A percentile compares a stretch with the other conserved stretches of the same genome.
phyloP scores from a whole-genome alignment of 1,140 invertebrate genomes.

The Pseudomyrmex sp. region DNA sequence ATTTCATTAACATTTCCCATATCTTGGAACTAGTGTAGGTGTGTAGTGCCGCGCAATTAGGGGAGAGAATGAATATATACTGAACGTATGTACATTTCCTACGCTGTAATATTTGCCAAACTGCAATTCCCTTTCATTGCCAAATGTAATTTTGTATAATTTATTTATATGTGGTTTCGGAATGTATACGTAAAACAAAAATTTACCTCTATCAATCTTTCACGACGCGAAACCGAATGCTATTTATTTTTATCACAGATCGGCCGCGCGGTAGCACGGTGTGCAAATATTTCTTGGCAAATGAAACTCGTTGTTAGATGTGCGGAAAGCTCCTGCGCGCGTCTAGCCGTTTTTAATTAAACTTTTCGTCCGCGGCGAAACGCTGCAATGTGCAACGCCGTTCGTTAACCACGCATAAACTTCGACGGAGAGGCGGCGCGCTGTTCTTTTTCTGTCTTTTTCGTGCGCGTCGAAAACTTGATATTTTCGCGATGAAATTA shows the following conservation, averaged over 20 bases:
- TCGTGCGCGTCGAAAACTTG: constrained; percentile 31
- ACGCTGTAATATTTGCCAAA: not conserved
- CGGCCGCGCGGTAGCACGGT: not conserved
- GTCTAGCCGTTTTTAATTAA: constrained; percentile 54
- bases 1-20: constrained; percentile 19
- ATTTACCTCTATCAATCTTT: constrained; percentile 32
- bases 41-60: not conserved
- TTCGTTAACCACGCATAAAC: constrained; percentile 53
- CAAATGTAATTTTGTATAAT: not conserved
- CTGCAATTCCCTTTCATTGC: not conserved
- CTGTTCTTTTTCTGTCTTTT: too few relatives aligned
- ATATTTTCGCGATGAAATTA: constrained; percentile 34
- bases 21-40: not conserved
- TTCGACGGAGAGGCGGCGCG: constrained; percentile 1
- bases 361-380: constrained; percentile 46
- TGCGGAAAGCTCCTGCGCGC: constrained; percentile 34
- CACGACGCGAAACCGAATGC: not conserved
- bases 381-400: constrained; percentile 18
- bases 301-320: constrained; percentile 45
- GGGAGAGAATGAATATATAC: not conserved
- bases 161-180: not conserved
- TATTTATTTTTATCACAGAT: constrained; percentile 25
- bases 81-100: not conserved
- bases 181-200: not conserved
- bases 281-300: constrained; percentile 54